A percentile compares a stretch with the other conserved stretches of the same genome.
Evolutionary conservation across 2,113 vertebrate species (phyloP).

Genomic region (Hippocampus mohnikei): DNA sequence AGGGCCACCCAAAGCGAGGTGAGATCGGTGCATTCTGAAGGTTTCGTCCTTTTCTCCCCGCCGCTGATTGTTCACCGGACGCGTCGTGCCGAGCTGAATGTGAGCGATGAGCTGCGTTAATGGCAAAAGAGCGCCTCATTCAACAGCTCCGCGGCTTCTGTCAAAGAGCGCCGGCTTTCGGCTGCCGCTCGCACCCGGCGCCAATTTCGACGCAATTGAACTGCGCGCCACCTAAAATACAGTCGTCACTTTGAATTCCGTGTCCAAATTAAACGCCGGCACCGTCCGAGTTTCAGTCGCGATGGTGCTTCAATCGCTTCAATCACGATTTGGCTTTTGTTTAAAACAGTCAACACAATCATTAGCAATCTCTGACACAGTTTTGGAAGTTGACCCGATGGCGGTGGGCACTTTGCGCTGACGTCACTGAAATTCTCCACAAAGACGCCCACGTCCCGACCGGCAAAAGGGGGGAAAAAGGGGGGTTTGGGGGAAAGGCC

Average conservation of each 20-base stretch:
- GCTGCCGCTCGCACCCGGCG: not conserved
- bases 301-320: no score
- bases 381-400: no score
- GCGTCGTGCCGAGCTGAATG: conserved; percentile 75
- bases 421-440: no score
- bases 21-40: conserved; percentile 83
- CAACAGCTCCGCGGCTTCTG: not conserved
- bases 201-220: not conserved
- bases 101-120: conserved; percentile 79
- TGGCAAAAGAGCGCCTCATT: conserved; percentile 52
- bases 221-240: not conserved
- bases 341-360: no score
- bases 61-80: conserved; percentile 79
- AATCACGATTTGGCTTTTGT: no score
- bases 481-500: not conserved
- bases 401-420: no score
- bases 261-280: not conserved
- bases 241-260: not conserved
- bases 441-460: no score
- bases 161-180: not conserved
- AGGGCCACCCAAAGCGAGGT: conserved; percentile 13
- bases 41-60: conserved; percentile 70
- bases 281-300: not conserved
- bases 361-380: no score
- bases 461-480: no score